These are phyloP conservation scores for Riptortus pedestris DNA, from an alignment of 1,140 invertebrate species.

Conservation along the genomic window DNA sequence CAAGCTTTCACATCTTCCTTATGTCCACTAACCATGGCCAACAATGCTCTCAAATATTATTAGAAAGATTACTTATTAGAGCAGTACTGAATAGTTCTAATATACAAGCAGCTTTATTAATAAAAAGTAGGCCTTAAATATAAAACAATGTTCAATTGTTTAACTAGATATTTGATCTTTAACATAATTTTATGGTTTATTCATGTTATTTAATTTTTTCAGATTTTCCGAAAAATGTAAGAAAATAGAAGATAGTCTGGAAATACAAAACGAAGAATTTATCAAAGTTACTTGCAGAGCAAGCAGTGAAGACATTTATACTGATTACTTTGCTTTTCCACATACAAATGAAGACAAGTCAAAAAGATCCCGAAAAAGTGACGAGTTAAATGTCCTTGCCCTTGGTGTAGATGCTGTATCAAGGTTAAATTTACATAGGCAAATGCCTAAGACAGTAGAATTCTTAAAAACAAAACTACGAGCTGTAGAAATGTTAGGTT, in stretches of 20 bases:
- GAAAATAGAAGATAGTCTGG: slow-evolving; percentile 22
- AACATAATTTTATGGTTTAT: too few relatives aligned
- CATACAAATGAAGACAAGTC: slow-evolving; percentile 16
- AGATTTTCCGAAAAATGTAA: slow-evolving; percentile 30
- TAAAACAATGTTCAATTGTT: too few relatives aligned
- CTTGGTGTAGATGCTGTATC: slow-evolving; percentile 58
- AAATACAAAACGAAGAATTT: slow-evolving; percentile 31
- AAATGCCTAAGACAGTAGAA: slow-evolving; percentile 42
- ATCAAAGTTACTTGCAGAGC: slow-evolving; percentile 29
- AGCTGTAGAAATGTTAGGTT: slow-evolving; percentile 38
- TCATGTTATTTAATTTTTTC: slow-evolving; percentile 26
- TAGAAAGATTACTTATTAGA: too few relatives aligned
- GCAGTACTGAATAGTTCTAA: too few relatives aligned
- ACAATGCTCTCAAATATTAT: too few relatives aligned
- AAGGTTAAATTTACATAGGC: slow-evolving; percentile 45
- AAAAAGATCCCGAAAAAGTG: slow-evolving; percentile 22
- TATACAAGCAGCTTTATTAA: too few relatives aligned
- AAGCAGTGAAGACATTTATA: slow-evolving; percentile 28
- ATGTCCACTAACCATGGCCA: too few relatives aligned
- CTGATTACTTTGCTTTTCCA: slow-evolving; percentile 34
- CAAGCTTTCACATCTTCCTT: too few relatives aligned
- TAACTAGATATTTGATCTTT: too few relatives aligned
- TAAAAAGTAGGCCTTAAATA: too few relatives aligned
- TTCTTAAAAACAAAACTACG: slow-evolving; percentile 38
- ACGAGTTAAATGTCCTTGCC: slow-evolving; percentile 47